Conservation (phyloP, 2,113 vertebrate species). For the Oreochromis spilurus region DNA sequence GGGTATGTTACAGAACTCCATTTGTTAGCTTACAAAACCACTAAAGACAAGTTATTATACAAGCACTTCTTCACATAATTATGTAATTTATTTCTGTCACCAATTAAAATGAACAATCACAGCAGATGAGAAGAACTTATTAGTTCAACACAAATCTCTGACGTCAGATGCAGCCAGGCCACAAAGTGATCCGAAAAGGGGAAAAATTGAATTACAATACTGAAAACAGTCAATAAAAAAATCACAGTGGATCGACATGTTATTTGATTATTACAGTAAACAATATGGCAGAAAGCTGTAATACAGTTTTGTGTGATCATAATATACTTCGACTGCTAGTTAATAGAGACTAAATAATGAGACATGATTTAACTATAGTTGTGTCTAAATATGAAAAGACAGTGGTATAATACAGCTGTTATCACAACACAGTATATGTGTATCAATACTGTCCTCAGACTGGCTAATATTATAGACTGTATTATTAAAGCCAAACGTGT, state of each 20-base stretch:
- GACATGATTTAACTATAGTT: too few relatives aligned
- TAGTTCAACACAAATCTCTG: background rate
- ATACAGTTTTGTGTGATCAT: too few relatives aligned
- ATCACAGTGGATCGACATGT: too few relatives aligned
- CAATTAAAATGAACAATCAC: background rate
- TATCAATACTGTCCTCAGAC: too few relatives aligned
- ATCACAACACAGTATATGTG: too few relatives aligned
- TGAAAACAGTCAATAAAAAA: background rate
- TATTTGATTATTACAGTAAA: too few relatives aligned
- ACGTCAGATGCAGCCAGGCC: background rate
- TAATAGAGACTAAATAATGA: too few relatives aligned
- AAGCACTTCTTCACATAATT: background rate
- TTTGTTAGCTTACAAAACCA: background rate
- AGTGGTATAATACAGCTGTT: too few relatives aligned
- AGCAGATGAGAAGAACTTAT: background rate
- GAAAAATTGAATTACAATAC: background rate
- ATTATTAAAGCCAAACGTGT: too few relatives aligned
- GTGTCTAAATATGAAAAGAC: too few relatives aligned
- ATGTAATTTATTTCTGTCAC: background rate
- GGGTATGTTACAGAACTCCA: background rate
- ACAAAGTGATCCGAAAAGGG: fast-evolving
- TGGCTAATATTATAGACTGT: too few relatives aligned
- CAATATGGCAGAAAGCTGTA: fast-evolving
- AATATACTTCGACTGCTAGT: too few relatives aligned
- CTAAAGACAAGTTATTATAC: background rate